Percentiles rank a stretch among this genome's conserved stretches.
phyloP scores from a whole-genome alignment of 2,888 invertebrate genomes.

The Thecophora atra region DNA sequence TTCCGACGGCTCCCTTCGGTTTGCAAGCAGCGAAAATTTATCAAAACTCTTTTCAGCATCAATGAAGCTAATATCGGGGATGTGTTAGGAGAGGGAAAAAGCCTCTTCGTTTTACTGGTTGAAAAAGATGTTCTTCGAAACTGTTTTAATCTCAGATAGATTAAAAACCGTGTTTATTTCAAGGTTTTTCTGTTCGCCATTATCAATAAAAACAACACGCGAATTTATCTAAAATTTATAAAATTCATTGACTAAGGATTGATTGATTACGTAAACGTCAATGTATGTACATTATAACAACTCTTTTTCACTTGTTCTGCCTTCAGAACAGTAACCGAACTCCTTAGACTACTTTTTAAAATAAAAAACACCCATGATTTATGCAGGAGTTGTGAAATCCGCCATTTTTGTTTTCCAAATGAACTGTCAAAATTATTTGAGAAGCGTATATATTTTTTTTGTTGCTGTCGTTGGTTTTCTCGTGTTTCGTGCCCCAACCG shows the following conservation, averaged over 20 bases:
- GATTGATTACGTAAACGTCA: background rate
- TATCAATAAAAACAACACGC: background rate
- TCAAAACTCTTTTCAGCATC: conserved; percentile 46
- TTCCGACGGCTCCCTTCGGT: conserved; percentile 5
- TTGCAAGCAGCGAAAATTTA: conserved; percentile 38
- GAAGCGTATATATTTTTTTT: background rate
- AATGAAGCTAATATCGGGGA: conserved; percentile 43
- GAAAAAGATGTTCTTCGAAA: too few species aligned
- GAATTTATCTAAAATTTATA: background rate
- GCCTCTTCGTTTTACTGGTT: too few species aligned
- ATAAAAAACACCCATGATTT: conserved; percentile 2
- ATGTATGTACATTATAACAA: background rate
- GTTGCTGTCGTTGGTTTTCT: background rate
- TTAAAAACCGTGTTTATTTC: too few species aligned
- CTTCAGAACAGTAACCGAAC: background rate
- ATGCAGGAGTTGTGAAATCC: background rate
- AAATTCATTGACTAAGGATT: background rate
- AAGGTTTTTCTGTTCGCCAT: too few species aligned
- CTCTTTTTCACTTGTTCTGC: background rate
- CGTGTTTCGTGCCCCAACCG: background rate
- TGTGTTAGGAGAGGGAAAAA: background rate
- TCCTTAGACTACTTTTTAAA: background rate
- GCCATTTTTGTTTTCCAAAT: conserved; percentile 9
- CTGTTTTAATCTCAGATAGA: too few species aligned
- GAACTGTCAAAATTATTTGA: conserved; percentile 26